phyloP scores from a whole-genome alignment of 2,797 vertebrate genomes.

The Manis pentadactyla region DNA sequence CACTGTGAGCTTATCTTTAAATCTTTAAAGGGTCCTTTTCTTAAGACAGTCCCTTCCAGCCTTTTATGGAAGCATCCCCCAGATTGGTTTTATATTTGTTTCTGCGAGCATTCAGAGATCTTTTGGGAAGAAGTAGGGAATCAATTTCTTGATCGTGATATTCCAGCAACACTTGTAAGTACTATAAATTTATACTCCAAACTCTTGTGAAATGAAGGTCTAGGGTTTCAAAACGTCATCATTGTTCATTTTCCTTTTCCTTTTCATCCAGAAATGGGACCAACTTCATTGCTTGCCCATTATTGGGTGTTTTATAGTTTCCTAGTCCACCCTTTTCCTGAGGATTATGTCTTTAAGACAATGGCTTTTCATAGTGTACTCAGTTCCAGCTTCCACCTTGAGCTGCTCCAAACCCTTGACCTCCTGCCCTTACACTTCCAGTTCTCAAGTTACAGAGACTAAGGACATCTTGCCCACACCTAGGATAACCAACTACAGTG shows the following conservation, averaged over 20 bases:
- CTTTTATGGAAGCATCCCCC: neutral
- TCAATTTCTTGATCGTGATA: conserved; percentile 13
- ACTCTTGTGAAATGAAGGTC: neutral
- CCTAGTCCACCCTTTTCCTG: neutral
- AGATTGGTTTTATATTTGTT: neutral
- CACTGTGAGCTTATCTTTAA: neutral
- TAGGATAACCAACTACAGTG: neutral
- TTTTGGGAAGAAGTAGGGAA: neutral
- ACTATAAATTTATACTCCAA: neutral
- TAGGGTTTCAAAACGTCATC: neutral
- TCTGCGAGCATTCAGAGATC: neutral
- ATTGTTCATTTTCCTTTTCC: neutral
- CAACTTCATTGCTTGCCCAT: neutral
- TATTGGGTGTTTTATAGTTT: neutral
- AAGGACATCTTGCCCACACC: neutral
- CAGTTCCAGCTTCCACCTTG: neutral
- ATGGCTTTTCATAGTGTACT: neutral
- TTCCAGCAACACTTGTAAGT: neutral
- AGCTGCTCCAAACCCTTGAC: neutral
- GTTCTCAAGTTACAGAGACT: neutral
- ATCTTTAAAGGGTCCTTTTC: neutral
- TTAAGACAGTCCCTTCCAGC: no score
- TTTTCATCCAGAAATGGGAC: neutral
- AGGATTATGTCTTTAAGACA: neutral
- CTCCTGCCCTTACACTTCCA: neutral